A percentile compares a stretch with the other conserved stretches of the same genome.
Evolutionary conservation across 2,113 vertebrate genomes (phyloP).

Genomic region (Anthoscopus minutus): DNA sequence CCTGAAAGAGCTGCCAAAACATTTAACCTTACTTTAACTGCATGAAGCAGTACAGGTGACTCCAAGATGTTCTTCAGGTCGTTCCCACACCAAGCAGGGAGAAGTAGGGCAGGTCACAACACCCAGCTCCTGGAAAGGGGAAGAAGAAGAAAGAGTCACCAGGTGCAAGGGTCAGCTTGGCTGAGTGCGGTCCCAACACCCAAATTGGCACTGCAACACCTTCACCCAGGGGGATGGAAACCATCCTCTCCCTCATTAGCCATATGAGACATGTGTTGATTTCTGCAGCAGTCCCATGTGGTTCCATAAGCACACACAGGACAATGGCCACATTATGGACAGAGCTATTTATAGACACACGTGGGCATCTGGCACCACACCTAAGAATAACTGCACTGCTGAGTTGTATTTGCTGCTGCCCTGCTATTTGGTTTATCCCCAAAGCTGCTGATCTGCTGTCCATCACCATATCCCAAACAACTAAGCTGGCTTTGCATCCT

Average conservation of each 20-base stretch:
- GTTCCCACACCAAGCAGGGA: background rate
- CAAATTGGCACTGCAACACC: background rate
- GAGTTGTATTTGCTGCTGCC: background rate
- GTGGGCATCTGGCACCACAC: background rate
- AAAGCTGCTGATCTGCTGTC: background rate
- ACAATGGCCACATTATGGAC: background rate
- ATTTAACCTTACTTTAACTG: conserved; percentile 60
- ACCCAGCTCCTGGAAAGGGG: conserved; percentile 19
- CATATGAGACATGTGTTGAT: background rate
- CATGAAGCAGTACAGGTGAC: conserved; percentile 58
- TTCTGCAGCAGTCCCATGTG: background rate
- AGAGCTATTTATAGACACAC: background rate
- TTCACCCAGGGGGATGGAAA: background rate
- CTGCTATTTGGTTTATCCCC: background rate
- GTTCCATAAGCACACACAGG: background rate
- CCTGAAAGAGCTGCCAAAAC: background rate
- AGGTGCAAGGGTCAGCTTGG: background rate
- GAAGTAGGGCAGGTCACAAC: background rate
- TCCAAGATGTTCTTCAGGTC: conserved; percentile 1
- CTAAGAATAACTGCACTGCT: background rate
- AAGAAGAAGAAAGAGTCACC: background rate
- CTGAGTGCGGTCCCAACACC: background rate
- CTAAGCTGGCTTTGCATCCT: background rate
- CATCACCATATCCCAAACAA: background rate
- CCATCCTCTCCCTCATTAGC: background rate